These are phyloP conservation scores for Drosophila putrida DNA, from an alignment of 2,888 invertebrate species.

Conservation along the genomic window DNA sequence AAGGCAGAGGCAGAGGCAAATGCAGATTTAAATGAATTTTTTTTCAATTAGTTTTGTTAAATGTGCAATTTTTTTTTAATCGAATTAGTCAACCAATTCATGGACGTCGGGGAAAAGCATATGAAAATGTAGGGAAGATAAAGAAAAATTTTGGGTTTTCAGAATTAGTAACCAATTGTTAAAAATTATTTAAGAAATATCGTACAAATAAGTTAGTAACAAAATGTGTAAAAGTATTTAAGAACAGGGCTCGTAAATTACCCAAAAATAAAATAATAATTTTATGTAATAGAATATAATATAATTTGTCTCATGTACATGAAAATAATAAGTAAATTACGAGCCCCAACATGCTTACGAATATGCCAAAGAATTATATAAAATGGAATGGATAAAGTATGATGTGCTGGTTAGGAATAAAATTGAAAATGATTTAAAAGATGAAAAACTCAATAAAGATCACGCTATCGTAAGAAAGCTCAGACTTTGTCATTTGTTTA, in stretches of 20 bases:
- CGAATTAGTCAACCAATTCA: conserved; percentile 21
- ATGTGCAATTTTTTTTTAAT: conserved; percentile 25
- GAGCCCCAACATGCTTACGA: conserved; percentile 31
- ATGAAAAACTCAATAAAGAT: conserved; percentile 3
- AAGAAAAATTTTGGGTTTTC: conserved; percentile 41
- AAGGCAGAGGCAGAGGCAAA: conserved; percentile 19
- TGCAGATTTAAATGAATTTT: conserved; percentile 17
- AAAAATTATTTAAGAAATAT: conserved; percentile 2
- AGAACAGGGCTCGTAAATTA: conserved; percentile 12
- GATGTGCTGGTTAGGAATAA: background rate
- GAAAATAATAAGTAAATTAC: background rate
- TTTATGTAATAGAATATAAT: background rate
- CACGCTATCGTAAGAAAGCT: background rate
- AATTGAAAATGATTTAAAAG: background rate
- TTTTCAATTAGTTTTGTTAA: conserved; percentile 25
- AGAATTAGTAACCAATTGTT: conserved; percentile 54
- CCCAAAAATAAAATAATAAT: background rate
- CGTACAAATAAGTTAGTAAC: conserved; percentile 19
- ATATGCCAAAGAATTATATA: conserved; percentile 12
- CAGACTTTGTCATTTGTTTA: background rate
- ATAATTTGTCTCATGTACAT: background rate
- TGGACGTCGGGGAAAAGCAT: conserved; percentile 38
- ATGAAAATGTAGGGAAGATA: conserved; percentile 36
- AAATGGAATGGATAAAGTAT: conserved; percentile 3
- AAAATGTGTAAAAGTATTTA: background rate